Percentiles rank a stretch among this genome's conserved stretches.
Evolutionary conservation across 2,797 vertebrate species (phyloP).

Genomic region (Lepilemur septentrionalis): DNA sequence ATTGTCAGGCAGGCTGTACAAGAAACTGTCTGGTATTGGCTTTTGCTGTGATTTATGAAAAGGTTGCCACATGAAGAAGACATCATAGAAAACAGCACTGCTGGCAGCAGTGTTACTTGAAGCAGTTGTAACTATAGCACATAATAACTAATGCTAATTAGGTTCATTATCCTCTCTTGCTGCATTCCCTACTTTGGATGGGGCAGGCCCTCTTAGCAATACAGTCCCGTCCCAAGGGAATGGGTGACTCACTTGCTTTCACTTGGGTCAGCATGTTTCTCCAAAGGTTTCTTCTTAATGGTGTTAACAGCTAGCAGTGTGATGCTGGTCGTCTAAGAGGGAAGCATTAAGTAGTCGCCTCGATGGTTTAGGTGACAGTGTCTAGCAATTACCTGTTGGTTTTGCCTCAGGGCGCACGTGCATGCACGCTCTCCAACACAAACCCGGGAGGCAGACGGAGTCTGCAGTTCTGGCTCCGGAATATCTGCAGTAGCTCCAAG

Average conservation of each 20-base stretch:
- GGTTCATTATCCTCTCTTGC: slow-evolving; percentile 70
- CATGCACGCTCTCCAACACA: neutral
- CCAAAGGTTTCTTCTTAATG: neutral
- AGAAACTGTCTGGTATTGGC: slow-evolving; percentile 78
- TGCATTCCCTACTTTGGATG: neutral
- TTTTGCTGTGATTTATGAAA: slow-evolving; percentile 84
- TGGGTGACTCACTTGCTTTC: neutral
- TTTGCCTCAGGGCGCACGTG: neutral
- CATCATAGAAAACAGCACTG: slow-evolving; percentile 76
- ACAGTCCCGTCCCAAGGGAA: neutral
- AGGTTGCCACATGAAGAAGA: slow-evolving; percentile 80
- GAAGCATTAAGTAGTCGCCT: neutral
- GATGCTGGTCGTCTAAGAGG: neutral
- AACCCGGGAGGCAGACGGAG: neutral
- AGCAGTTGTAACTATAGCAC: slow-evolving; percentile 67
- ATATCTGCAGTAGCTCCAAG: neutral
- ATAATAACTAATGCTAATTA: slow-evolving; percentile 81
- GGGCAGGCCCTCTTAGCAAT: neutral
- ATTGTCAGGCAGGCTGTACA: slow-evolving; percentile 82
- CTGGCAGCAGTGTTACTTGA: slow-evolving; percentile 68
- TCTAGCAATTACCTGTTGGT: neutral
- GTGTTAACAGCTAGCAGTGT: no score
- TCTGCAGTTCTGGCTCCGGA: neutral
- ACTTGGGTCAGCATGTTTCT: neutral
- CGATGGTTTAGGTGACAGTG: neutral